Evolutionary conservation across 2,113 vertebrate genomes (phyloP), one percentile per base, ranked within the genome.

Genomic region (Nettapus auritus): DNA sequence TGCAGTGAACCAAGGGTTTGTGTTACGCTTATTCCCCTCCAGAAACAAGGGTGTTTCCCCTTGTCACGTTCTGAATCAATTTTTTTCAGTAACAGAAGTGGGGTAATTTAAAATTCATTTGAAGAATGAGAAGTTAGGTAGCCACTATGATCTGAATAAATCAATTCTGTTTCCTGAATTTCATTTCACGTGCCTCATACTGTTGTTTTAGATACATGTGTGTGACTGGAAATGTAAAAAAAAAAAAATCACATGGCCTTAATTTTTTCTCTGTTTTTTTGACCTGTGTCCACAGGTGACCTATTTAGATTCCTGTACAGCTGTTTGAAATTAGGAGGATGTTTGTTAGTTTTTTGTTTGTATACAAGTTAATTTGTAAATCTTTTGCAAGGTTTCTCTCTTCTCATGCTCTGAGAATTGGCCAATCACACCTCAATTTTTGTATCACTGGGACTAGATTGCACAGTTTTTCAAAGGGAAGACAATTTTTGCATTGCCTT

Each of bases 11-110:
- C 26, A 2, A 16, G 50, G 20, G 15, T 57, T 53, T 16, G 29
- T 2, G 0, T 2, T 5, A 57, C 22, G 1, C 11, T 53, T 28
- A 21, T 21, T 18, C 59, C 36, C 25, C 50, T 17, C 48, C 9
- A 28, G 71, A 29, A 64, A 15, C 11, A 5, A 3, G 11, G 23
- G 33, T 19, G 18, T 2, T 53, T 52, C 52, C 17, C 55, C 63
- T 11, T 9, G 0, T 3, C 55, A 71, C 50, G 38, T 31, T 56
- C 53, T 0, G 3, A 13, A 17, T 4, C 82, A 13, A 1, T 9
- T 71, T 31, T 59, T 40, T 18, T n/a, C 34, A 9, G 63, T 6
- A 31, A 44, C 66, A 20, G 21, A 1, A 59, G 53, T 6, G 1
- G 11, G 1, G 3, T 3, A 33, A 68, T 34, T 60, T 42, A 26